These are phyloP conservation scores for Acronicta leporina DNA, from an alignment of 2,888 invertebrate species.

Conservation along the genomic window DNA sequence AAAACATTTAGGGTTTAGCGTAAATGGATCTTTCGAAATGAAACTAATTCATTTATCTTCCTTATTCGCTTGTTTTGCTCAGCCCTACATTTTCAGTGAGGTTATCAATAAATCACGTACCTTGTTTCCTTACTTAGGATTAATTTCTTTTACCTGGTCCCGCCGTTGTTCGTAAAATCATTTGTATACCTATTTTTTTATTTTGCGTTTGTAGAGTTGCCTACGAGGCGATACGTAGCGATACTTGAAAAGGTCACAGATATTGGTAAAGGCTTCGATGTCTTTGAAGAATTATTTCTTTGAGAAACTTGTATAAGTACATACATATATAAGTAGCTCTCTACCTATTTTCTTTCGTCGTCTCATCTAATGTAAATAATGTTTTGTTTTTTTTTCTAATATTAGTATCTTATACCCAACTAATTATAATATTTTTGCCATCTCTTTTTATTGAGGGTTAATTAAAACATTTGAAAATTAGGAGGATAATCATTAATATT, in stretches of 20 bases:
- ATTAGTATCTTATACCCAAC: too few relatives aligned
- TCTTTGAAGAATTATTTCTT: slow-evolving; percentile 42
- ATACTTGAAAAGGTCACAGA: slow-evolving; percentile 35
- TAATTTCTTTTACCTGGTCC: slow-evolving; percentile 72
- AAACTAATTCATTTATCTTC: slow-evolving; percentile 86
- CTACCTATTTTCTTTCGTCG: not conserved
- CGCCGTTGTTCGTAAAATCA: slow-evolving; percentile 69
- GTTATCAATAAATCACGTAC: slow-evolving; percentile 84
- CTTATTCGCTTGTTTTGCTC: slow-evolving; percentile 81
- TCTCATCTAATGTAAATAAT: too few relatives aligned
- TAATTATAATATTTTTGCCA: too few relatives aligned
- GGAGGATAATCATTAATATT: too few relatives aligned
- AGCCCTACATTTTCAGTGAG: slow-evolving; percentile 72
- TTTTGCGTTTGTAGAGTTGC: slow-evolving; percentile 50
- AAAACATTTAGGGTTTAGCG: slow-evolving; percentile 61
- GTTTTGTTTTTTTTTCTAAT: too few relatives aligned
- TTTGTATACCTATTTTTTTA: slow-evolving; percentile 70
- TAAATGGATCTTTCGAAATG: slow-evolving; percentile 72
- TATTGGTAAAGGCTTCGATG: slow-evolving; percentile 35
- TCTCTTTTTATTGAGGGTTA: too few relatives aligned
- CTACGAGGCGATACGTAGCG: slow-evolving; percentile 37
- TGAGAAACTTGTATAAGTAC: slow-evolving; percentile 15
- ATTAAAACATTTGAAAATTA: too few relatives aligned
- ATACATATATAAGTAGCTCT: not conserved
- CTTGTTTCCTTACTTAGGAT: slow-evolving; percentile 77